Evolutionary conservation across 2,797 vertebrate genomes (phyloP).

Genomic region (Oreochromis grahami): DNA sequence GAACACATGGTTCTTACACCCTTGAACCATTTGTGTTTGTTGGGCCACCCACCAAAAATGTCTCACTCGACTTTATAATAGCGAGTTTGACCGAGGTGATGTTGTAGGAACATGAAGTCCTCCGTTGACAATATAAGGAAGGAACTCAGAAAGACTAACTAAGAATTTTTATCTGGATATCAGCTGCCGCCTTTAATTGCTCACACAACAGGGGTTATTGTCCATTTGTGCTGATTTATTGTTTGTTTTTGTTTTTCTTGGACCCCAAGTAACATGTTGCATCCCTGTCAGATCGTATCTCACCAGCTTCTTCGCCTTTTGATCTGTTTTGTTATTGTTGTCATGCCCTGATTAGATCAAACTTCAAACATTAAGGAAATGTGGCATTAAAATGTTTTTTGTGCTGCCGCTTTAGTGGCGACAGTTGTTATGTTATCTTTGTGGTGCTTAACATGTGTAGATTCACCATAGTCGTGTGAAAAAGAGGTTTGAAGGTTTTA

Average conservation of each 20-base stretch:
- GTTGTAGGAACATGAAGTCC: background rate
- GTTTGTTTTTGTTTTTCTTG: constrained; percentile 16
- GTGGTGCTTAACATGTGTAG: background rate
- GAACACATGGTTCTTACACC: background rate
- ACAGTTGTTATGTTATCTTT: background rate
- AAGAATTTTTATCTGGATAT: background rate
- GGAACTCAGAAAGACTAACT: constrained; percentile 8
- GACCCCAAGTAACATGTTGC: background rate
- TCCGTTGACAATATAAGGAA: constrained; percentile 51
- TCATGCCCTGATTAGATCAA: background rate
- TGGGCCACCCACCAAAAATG: background rate
- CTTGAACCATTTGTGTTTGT: background rate
- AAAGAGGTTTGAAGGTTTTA: background rate
- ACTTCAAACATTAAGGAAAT: background rate
- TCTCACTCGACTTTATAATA: background rate
- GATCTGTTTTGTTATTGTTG: background rate
- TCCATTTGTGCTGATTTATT: constrained; percentile 4
- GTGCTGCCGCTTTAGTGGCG: background rate
- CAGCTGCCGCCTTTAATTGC: background rate
- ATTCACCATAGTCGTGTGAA: background rate
- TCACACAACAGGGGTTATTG: background rate
- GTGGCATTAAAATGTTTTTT: background rate
- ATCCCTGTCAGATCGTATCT: background rate
- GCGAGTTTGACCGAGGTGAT: background rate
- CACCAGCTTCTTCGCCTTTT: background rate